These are phyloP conservation scores for Selenia dentaria DNA, from an alignment of 2,888 invertebrate species.

Conservation along the genomic window DNA sequence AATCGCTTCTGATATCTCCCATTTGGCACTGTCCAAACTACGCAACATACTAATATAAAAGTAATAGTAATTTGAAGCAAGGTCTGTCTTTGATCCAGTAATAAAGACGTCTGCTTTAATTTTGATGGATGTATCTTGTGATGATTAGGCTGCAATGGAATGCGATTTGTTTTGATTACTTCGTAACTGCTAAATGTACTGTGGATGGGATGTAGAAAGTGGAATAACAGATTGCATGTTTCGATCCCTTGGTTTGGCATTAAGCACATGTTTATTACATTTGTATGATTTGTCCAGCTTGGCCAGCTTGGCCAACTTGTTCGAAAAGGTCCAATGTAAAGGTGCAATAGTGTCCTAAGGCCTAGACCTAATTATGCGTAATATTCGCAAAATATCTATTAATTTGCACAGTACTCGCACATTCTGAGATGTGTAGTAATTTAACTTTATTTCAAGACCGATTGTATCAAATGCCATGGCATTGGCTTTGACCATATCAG, in stretches of 20 bases:
- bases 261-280: too few species aligned
- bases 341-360: too few species aligned
- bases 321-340: too few species aligned
- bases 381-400: too few species aligned
- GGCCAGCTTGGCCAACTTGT: too few species aligned
- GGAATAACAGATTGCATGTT: neutral
- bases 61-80: constrained; percentile 30
- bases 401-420: too few species aligned
- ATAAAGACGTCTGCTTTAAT: constrained; percentile 56
- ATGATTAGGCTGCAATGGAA: constrained; percentile 30
- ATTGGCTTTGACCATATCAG: too few species aligned
- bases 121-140: constrained; percentile 52
- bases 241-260: neutral
- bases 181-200: constrained; percentile 1
- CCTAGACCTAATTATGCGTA: too few species aligned
- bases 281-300: too few species aligned
- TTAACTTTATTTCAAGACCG: too few species aligned
- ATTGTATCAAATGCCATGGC: too few species aligned
- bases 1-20: constrained; percentile 16
- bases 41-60: constrained; percentile 8
- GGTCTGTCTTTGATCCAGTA: constrained; percentile 36
- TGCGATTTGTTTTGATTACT: constrained; percentile 30
- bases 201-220: constrained; percentile 1
- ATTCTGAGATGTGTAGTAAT: too few species aligned
- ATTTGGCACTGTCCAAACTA: constrained; percentile 21